A percentile compares a stretch with the other conserved stretches of the same genome.
Evolutionary conservation across 2,888 invertebrate genomes (phyloP).

Genomic region (Tribolium freemani): DNA sequence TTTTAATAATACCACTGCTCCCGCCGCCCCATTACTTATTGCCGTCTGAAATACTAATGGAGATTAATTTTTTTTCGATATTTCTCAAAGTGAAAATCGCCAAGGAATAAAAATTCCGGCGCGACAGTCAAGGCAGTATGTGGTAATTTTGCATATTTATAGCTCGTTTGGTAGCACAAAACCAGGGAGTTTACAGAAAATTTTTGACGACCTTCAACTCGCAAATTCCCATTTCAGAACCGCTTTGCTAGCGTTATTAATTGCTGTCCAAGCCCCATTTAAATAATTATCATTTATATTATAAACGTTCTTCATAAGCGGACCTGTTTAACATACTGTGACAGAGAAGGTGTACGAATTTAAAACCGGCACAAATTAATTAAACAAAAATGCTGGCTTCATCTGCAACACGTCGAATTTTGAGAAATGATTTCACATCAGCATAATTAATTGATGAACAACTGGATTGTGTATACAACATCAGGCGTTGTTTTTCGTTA

Average conservation of each 20-base stretch:
- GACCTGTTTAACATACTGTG: neutral
- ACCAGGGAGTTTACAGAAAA: neutral
- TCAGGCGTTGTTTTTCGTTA: neutral
- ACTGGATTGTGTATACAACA: neutral
- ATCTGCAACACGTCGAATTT: neutral
- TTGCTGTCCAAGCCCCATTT: neutral
- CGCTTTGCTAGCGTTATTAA: neutral
- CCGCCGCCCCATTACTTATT: constrained; percentile 3
- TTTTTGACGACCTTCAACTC: constrained; percentile 1
- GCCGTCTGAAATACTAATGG: constrained; percentile 22
- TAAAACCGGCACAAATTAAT: neutral
- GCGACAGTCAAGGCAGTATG: neutral
- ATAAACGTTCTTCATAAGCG: neutral
- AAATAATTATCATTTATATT: constrained; percentile 9
- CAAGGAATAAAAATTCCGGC: neutral
- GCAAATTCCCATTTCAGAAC: neutral
- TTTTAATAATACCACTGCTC: constrained; percentile 50
- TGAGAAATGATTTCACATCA: neutral
- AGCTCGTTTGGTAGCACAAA: neutral
- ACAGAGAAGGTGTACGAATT: neutral
- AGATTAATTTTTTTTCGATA: constrained; percentile 11
- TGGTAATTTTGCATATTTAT: neutral
- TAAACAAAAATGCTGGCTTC: neutral
- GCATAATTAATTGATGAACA: neutral
- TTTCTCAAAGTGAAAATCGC: neutral